These are phyloP conservation scores for Trilocha varians DNA, from an alignment of 2,888 invertebrate species.

Conservation along the genomic window DNA sequence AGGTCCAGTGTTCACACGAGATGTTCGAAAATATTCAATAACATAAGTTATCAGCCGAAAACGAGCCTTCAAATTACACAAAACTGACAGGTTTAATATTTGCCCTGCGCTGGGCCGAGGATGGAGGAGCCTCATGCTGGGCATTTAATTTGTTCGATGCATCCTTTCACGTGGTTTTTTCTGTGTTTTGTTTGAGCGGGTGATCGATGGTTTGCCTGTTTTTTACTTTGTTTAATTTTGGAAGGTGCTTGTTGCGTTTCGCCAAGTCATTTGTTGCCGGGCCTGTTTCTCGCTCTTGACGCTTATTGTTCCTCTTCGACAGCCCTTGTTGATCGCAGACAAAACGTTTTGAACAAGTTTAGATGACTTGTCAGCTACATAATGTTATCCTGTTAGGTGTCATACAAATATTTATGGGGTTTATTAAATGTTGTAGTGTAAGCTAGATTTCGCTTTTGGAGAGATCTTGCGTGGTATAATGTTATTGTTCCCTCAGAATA, in stretches of 20 bases:
- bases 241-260: constrained; percentile 57
- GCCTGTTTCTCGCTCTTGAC: constrained; percentile 33
- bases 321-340: constrained; percentile 29
- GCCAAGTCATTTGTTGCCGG: constrained; percentile 62
- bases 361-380: background rate
- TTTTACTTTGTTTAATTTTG: constrained; percentile 69
- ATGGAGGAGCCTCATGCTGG: constrained; percentile 59
- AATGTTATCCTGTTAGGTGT: no score
- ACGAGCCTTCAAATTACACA: constrained; percentile 66
- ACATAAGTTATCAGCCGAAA: constrained; percentile 65
- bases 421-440: no score
- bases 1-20: constrained; percentile 38
- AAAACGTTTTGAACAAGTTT: constrained; percentile 15
- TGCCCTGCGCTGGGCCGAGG: constrained; percentile 48
- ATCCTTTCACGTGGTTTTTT: constrained; percentile 63
- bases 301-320: constrained; percentile 40
- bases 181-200: constrained; percentile 63
- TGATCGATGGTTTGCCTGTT: constrained; percentile 68
- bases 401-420: no score
- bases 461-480: no score
- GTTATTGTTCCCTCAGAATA: no score
- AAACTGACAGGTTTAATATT: constrained; percentile 71
- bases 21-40: constrained; percentile 58
- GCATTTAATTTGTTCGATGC: constrained; percentile 71
- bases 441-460: no score